Evolutionary conservation across 2,888 invertebrate genomes (phyloP).

Genomic region (Corythucha ciliata): DNA sequence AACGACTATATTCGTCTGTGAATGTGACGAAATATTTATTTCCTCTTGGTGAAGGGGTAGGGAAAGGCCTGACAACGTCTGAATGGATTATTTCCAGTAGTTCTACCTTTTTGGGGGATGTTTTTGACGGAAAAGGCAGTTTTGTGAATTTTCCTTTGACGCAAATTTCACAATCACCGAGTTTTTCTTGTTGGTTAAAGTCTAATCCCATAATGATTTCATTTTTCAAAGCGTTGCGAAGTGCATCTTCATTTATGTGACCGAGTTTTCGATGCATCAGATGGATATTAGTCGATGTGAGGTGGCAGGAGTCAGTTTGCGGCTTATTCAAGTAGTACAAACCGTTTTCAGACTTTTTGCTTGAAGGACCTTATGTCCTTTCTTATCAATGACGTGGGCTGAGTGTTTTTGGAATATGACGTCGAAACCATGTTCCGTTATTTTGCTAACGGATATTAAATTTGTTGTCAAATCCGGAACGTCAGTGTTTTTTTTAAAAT

Average conservation of each 20-base stretch:
- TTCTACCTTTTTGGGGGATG: slow-evolving; percentile 11
- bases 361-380: too few relatives aligned
- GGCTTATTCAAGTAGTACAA: too few relatives aligned
- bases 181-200: slow-evolving; percentile 10
- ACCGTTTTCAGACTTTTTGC: too few relatives aligned
- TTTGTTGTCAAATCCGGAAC: too few relatives aligned
- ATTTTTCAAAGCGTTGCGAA: slow-evolving; percentile 4
- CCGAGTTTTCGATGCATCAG: slow-evolving; percentile 10
- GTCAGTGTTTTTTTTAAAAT: too few relatives aligned
- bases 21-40: slow-evolving; percentile 34
- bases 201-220: slow-evolving; percentile 10
- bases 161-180: slow-evolving; percentile 18
- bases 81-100: slow-evolving; percentile 33
- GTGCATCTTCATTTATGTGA: slow-evolving; percentile 13
- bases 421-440: too few relatives aligned
- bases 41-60: slow-evolving; percentile 28
- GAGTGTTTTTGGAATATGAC: too few relatives aligned
- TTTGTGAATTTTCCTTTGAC: slow-evolving; percentile 16
- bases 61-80: slow-evolving; percentile 34
- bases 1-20: slow-evolving; percentile 34
- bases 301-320: too few relatives aligned
- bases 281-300: too few relatives aligned
- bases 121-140: slow-evolving; percentile 8
- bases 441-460: too few relatives aligned
- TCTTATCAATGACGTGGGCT: too few relatives aligned